Conservation (phyloP, 2,888 invertebrate genomes). For the Teleogryllus oceanicus region DNA sequence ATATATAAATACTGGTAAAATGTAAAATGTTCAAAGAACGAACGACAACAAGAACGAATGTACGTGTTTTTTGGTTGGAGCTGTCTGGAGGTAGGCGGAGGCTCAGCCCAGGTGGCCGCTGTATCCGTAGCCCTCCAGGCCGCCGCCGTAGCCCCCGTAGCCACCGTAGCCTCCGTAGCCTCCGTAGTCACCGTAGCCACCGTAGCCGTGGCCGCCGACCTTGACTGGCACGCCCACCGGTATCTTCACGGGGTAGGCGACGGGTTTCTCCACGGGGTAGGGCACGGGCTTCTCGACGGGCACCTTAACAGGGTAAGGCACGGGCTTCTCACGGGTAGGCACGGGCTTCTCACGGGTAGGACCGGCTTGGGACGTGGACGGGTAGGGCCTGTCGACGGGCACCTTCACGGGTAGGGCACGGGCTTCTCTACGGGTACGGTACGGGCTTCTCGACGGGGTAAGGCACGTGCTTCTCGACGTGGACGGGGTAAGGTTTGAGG, state of each 20-base stretch:
- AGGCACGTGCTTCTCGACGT: constrained; percentile 51
- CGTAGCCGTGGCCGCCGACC: constrained; percentile 9
- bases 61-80: neutral
- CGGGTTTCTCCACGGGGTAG: constrained; percentile 31
- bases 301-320: constrained; percentile 67
- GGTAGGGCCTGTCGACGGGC: constrained; percentile 60
- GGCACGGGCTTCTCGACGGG: constrained; percentile 50
- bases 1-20: constrained; percentile 9
- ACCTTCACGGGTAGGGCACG: constrained; percentile 52
- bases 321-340: constrained; percentile 55
- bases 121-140: neutral
- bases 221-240: constrained; percentile 26
- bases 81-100: neutral
- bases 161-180: neutral
- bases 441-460: constrained; percentile 47
- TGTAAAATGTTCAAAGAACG: constrained; percentile 10
- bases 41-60: constrained; percentile 18
- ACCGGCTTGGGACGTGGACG: constrained; percentile 58
- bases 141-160: constrained; percentile 4
- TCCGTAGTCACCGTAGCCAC: constrained; percentile 36
- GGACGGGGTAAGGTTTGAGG: constrained; percentile 59
- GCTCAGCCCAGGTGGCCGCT: neutral
- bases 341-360: constrained; percentile 52
- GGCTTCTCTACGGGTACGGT: constrained; percentile 60
- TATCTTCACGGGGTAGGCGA: constrained; percentile 56